These are phyloP conservation scores for Oxyura jamaicensis DNA, from an alignment of 2,113 vertebrate species.

Conservation along the genomic window DNA sequence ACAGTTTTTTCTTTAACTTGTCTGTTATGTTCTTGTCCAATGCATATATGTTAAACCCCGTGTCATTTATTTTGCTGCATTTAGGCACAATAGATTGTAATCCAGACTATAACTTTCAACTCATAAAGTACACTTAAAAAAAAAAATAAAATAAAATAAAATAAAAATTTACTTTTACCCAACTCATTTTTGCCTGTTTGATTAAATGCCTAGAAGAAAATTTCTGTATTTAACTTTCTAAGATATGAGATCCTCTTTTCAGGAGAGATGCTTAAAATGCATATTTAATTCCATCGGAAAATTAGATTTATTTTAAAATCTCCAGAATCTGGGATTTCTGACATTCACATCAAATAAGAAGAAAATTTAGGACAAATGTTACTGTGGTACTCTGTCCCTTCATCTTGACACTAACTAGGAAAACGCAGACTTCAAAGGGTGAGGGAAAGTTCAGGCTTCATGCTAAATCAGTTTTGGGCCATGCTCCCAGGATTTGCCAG, in stretches of 20 bases:
- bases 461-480: slow-evolving; percentile 22
- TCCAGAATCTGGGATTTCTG: background rate
- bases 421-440: slow-evolving; percentile 9
- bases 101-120: background rate
- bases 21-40: background rate
- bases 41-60: rapidly evolving
- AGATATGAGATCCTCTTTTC: background rate
- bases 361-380: background rate
- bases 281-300: background rate
- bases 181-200: background rate
- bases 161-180: background rate
- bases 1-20: background rate
- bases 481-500: background rate
- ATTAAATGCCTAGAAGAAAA: background rate
- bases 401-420: background rate
- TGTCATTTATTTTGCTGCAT: background rate
- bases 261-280: background rate
- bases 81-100: background rate
- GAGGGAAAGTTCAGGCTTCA: slow-evolving; percentile 56
- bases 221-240: background rate
- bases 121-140: background rate
- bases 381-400: background rate
- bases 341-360: background rate
- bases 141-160: background rate
- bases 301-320: background rate